Percentiles rank a stretch among this genome's conserved stretches.
These are phyloP conservation scores for Regulus satrapa DNA, from an alignment of 2,113 vertebrate genomes.

Conservation along the genomic window DNA sequence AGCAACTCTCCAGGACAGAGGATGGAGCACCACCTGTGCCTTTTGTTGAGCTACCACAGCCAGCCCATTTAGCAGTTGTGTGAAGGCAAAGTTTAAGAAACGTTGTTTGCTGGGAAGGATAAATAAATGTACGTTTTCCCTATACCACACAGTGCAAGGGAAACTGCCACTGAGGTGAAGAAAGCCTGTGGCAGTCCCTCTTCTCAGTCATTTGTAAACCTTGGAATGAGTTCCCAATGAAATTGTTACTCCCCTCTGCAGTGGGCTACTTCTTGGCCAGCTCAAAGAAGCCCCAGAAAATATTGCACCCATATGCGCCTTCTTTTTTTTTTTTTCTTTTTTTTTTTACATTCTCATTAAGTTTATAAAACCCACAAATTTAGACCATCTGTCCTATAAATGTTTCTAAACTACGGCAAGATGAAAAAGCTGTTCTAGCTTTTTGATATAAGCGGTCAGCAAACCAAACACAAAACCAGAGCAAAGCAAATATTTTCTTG, in stretches of 20 bases:
- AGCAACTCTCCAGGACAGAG: neutral
- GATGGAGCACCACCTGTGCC: neutral
- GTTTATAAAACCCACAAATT: slow-evolving; percentile 69
- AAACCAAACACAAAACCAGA: slow-evolving; percentile 70
- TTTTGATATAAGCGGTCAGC: slow-evolving; percentile 66
- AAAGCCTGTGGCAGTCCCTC: neutral
- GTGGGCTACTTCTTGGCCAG: slow-evolving; percentile 46
- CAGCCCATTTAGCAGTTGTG: neutral
- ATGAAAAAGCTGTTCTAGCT: slow-evolving; percentile 61
- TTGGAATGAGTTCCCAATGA: neutral
- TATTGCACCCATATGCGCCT: slow-evolving; percentile 47
- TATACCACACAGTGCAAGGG: neutral
- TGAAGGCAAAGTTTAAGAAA: neutral
- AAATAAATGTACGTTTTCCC: neutral
- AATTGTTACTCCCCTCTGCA: slow-evolving; percentile 36
- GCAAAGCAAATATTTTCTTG: slow-evolving; percentile 71
- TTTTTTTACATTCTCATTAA: slow-evolving; percentile 58
- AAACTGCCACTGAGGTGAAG: neutral
- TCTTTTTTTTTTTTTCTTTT: slow-evolving; percentile 13
- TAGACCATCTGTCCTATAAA: slow-evolving; percentile 68
- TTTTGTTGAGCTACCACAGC: neutral
- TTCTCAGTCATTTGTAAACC: neutral
- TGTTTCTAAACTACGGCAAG: slow-evolving; percentile 66
- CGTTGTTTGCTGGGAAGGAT: neutral
- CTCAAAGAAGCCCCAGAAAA: slow-evolving; percentile 54